phyloP scores from a whole-genome alignment of 2,113 vertebrate genomes.

The Semnopithecus entellus region DNA sequence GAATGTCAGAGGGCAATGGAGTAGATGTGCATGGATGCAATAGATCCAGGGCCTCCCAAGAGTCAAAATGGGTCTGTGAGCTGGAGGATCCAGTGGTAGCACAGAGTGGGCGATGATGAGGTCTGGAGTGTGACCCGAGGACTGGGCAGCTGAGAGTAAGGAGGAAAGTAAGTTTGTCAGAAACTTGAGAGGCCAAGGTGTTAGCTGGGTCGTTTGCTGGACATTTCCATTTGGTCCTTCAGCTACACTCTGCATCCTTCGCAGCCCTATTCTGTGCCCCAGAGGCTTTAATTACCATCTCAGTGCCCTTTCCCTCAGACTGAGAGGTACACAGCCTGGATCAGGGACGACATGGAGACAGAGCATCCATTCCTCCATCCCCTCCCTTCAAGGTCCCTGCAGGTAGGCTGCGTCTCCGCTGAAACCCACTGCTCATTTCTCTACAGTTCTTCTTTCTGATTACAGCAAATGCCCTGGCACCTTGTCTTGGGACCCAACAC shows the following conservation, averaged over 20 bases:
- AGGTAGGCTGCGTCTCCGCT: background rate
- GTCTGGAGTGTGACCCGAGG: background rate
- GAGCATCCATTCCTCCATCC: no score
- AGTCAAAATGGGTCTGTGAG: background rate
- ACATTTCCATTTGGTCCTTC: background rate
- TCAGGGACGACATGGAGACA: no score
- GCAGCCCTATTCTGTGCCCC: background rate
- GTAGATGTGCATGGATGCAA: fast-evolving
- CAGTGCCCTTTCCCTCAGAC: background rate
- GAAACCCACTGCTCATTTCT: background rate
- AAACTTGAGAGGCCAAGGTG: background rate
- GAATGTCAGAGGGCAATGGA: fast-evolving
- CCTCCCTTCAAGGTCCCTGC: background rate
- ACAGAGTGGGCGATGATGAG: background rate
- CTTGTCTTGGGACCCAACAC: no score
- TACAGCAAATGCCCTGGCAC: background rate
- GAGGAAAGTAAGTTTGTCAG: background rate
- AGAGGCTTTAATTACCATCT: background rate
- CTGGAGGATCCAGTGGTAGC: background rate
- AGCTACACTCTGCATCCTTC: background rate
- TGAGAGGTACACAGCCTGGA: background rate
- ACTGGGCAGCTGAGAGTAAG: background rate
- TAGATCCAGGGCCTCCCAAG: background rate
- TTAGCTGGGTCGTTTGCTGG: no score
- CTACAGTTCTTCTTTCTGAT: background rate